Conservation (phyloP, 2,113 vertebrate genomes). For the Hemiprocne comata region DNA sequence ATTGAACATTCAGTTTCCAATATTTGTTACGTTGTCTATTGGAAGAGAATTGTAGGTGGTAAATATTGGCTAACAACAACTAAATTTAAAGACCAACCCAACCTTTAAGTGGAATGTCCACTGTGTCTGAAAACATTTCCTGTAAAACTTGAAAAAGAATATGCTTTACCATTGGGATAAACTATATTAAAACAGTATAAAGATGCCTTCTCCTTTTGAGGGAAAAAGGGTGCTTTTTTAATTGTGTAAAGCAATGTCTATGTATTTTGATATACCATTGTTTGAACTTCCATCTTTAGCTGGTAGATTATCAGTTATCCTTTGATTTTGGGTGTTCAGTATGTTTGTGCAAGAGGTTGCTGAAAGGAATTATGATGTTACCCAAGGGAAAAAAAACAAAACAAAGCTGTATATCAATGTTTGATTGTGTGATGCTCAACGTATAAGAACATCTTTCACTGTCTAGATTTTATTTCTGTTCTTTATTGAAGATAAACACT, state of each 20-base stretch:
- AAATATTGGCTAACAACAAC: conserved; percentile 39
- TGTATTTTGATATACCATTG: conserved; percentile 89
- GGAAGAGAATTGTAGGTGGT: conserved; percentile 41
- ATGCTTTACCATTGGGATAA: conserved; percentile 75
- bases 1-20: conserved; percentile 2
- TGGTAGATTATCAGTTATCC: conserved; percentile 71
- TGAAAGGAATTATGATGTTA: conserved; percentile 70
- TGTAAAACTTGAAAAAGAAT: conserved; percentile 88
- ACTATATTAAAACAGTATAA: conserved; percentile 72
- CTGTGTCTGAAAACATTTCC: conserved; percentile 80
- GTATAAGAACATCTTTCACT: conserved; percentile 72
- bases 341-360: conserved; percentile 73
- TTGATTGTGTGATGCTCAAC: conserved; percentile 83
- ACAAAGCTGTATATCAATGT: conserved; percentile 71
- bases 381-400: conserved; percentile 59
- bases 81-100: conserved; percentile 43
- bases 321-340: conserved; percentile 70
- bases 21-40: conserved; percentile 24
- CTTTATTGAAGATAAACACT: conserved; percentile 86
- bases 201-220: conserved; percentile 79
- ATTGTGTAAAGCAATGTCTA: conserved; percentile 73
- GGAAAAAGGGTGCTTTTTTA: conserved; percentile 82
- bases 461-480: conserved; percentile 78
- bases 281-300: conserved; percentile 90
- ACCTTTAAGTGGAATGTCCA: conserved; percentile 49